Evolutionary conservation across 2,113 vertebrate species (phyloP).

Genomic region (Falco punctatus): DNA sequence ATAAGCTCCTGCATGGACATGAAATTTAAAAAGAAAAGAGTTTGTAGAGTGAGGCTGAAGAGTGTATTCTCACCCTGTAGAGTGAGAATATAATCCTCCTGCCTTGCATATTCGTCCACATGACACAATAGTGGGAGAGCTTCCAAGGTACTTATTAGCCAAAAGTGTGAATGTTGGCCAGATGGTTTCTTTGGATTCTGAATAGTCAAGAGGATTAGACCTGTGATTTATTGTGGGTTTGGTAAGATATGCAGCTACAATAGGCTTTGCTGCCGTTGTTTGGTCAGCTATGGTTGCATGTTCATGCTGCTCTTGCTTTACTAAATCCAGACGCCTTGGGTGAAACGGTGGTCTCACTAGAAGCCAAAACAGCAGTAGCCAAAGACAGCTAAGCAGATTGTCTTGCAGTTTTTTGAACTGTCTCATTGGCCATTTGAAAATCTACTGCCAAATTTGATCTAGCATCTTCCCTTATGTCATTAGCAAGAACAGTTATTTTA

Average conservation of each 20-base stretch:
- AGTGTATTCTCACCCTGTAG: neutral
- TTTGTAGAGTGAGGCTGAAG: neutral
- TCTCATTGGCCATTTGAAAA: conserved; percentile 33
- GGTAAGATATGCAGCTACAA: conserved; percentile 20
- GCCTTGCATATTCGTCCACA: conserved; percentile 53
- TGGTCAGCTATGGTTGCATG: neutral
- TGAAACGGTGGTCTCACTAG: conserved; percentile 16
- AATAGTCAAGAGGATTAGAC: conserved; percentile 46
- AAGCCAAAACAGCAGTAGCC: conserved; percentile 29
- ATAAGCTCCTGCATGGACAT: conserved; percentile 4
- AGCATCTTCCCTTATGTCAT: conserved; percentile 24
- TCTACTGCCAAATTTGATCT: neutral
- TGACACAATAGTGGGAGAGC: conserved; percentile 59
- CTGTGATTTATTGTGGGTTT: conserved; percentile 62
- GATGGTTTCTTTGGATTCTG: conserved; percentile 66
- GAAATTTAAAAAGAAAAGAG: conserved; percentile 22
- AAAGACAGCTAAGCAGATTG: neutral
- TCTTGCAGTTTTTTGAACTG: neutral
- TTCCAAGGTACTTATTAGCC: conserved; percentile 59
- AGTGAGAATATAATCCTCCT: conserved; percentile 18
- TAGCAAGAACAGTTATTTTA: conserved; percentile 39
- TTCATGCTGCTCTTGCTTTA: neutral
- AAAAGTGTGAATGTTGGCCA: conserved; percentile 62
- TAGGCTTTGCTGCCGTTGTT: neutral
- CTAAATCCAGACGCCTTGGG: conserved; percentile 60